Evolutionary conservation across 2,113 vertebrate species (phyloP), one percentile per base, ranked within the genome.

Genomic region (Hepsetus odoe): DNA sequence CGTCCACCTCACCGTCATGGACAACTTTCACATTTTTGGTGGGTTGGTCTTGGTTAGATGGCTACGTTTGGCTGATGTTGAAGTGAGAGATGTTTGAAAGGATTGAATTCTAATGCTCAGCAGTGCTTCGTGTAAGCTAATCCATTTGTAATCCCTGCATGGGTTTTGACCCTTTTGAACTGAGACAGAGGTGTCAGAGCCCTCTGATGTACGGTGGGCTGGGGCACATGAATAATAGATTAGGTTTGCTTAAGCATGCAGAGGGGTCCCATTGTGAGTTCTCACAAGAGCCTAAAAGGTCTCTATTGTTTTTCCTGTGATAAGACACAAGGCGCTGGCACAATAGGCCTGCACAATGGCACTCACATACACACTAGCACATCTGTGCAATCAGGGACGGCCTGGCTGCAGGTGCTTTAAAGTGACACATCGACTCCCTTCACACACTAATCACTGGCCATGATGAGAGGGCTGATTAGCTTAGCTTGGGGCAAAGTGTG

Each of bases 151-250:
- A 80, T 72, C 69, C 77, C 61, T 42, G 59, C 77, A 53, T 72
- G 64, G 72, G 53, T 58, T 80, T 74, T 49, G 33, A 6, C 65
- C 49, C 65, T 59, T 58, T 64, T 3, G 77, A 80, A 72, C 77
- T 58, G 44, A 55, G 51, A 55, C 77, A 80, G 80, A 83, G 82
- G 86, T 85, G 82, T 87, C 87, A 85, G 84, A 75, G 78, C 89
- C 89, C 84, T 87, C 28, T 67, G 88, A 80, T 89, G 87, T 83
- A 79, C 67, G 38, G 40, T 32, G 66, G 59, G 61, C 61, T 80
- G 59, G 56, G 53, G 26, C 51, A 61, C 73, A 87, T 92, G 83
- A 92, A 93, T 92, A 90, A 93, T 92, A 83, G 82, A 91, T 90
- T 30, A 49, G 80, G 80, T 90, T 91, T 91, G 86, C 87, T 86